Conservation (phyloP, 1,140 invertebrate genomes). For the Choristoneura fumiferana region DNA sequence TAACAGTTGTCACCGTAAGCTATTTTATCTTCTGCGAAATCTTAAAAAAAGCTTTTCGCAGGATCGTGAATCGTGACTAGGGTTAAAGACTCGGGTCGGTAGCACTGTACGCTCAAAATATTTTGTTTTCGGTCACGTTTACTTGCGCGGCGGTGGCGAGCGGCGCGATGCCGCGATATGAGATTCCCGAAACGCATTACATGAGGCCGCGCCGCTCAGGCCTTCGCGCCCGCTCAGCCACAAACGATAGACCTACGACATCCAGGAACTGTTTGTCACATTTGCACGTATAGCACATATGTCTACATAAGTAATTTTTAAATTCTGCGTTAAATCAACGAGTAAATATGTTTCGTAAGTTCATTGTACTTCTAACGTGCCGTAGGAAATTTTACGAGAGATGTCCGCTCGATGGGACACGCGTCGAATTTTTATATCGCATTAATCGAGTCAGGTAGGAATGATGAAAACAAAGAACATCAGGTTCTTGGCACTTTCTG, state of each 20-base stretch:
- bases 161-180: slow-evolving; percentile 43
- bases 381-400: slow-evolving; percentile 67
- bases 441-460: slow-evolving; percentile 52
- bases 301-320: background rate
- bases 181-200: slow-evolving; percentile 44
- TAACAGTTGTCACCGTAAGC: slow-evolving; percentile 31
- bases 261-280: background rate
- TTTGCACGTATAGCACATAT: background rate
- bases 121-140: slow-evolving; percentile 43
- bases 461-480: slow-evolving; percentile 62
- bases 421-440: slow-evolving; percentile 67
- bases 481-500: slow-evolving; percentile 55
- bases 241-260: background rate
- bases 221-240: background rate
- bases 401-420: slow-evolving; percentile 54
- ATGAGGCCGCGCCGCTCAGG: slow-evolving; percentile 20
- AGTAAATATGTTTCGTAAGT: slow-evolving; percentile 33
- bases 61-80: slow-evolving; percentile 55
- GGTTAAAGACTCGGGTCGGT: slow-evolving; percentile 38
- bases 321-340: background rate
- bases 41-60: slow-evolving; percentile 45
- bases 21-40: slow-evolving; percentile 46
- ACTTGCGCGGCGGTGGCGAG: slow-evolving; percentile 31
- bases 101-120: slow-evolving; percentile 35
- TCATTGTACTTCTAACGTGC: slow-evolving; percentile 53